Conservation (phyloP, 23 tunicate genomes). For the Diplosoma virens region DNA sequence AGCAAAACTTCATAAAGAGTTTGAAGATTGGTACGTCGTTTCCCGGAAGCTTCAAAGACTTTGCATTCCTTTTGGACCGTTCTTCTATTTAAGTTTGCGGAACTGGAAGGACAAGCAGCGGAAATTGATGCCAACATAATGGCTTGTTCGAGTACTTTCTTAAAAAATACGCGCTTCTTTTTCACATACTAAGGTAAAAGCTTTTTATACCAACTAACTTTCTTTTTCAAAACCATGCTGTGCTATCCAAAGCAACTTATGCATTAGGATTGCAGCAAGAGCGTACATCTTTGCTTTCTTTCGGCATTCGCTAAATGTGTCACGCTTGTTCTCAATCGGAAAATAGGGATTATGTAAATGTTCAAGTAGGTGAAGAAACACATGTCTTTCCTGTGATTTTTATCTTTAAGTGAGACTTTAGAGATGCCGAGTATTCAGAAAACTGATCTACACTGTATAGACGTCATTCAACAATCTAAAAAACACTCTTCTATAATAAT, state of each 20-base stretch:
- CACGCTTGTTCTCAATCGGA: conserved; percentile 3
- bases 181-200: no score
- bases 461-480: background rate
- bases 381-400: conserved; percentile 2
- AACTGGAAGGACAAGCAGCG: background rate
- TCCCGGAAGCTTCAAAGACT: conserved; percentile 44
- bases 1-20: conserved; percentile 21
- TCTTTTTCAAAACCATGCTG: background rate
- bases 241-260: conserved; percentile 6
- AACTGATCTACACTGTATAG: background rate
- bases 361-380: background rate
- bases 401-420: background rate
- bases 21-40: conserved; percentile 25
- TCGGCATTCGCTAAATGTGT: conserved; percentile 15
- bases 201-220: conserved; percentile 7
- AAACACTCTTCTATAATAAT: background rate
- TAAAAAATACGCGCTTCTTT: background rate
- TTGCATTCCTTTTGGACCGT: conserved; percentile 8
- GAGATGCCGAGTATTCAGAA: background rate
- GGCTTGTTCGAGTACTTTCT: conserved; percentile 6
- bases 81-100: conserved; percentile 13
- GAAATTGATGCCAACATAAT: conserved; percentile 13
- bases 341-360: background rate
- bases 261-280: conserved; percentile 29
- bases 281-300: conserved; percentile 1